Percentiles rank a stretch among this genome's conserved stretches.
Evolutionary conservation across 2,888 invertebrate species (phyloP).

Genomic region (Plagodis dolabraria): DNA sequence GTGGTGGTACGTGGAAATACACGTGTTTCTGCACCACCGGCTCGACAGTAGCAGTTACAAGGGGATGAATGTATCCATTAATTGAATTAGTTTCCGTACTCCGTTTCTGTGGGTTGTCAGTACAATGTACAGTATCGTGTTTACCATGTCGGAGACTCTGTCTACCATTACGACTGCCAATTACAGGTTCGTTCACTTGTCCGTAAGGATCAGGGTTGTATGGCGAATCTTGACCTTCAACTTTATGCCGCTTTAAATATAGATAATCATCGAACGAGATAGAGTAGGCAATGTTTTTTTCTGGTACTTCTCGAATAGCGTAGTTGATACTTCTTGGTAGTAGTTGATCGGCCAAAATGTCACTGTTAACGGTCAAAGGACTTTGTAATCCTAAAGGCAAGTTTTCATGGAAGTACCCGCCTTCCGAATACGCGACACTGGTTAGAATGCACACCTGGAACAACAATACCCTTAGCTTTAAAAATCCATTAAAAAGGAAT

Average conservation of each 20-base stretch:
- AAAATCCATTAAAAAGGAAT: background rate
- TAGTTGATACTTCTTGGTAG: slow-evolving; percentile 1
- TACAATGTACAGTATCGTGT: slow-evolving; percentile 4
- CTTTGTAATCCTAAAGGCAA: slow-evolving; percentile 3
- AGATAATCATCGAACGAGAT: slow-evolving; percentile 45
- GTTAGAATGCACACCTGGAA: slow-evolving; percentile 28
- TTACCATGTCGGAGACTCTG: slow-evolving; percentile 8
- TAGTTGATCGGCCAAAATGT: slow-evolving; percentile 1
- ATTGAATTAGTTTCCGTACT: slow-evolving; percentile 12
- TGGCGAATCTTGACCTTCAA: slow-evolving; percentile 29
- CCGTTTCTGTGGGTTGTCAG: slow-evolving; percentile 15
- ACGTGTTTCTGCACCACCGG: slow-evolving; percentile 87
- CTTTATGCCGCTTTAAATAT: slow-evolving; percentile 45
- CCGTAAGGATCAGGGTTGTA: slow-evolving; percentile 25
- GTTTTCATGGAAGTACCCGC: slow-evolving; percentile 16
- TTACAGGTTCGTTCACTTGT: slow-evolving; percentile 2
- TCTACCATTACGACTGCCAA: slow-evolving; percentile 11
- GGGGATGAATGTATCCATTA: slow-evolving; percentile 15
- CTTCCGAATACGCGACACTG: slow-evolving; percentile 19
- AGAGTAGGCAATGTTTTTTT: slow-evolving; percentile 44
- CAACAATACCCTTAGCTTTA: background rate
- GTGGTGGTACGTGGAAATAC: slow-evolving; percentile 90
- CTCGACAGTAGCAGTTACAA: slow-evolving; percentile 39
- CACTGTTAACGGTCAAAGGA: slow-evolving; percentile 2
- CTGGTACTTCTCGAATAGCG: slow-evolving; percentile 26